phyloP scores from a whole-genome alignment of 2,113 vertebrate genomes.

The Daboia siamensis region DNA sequence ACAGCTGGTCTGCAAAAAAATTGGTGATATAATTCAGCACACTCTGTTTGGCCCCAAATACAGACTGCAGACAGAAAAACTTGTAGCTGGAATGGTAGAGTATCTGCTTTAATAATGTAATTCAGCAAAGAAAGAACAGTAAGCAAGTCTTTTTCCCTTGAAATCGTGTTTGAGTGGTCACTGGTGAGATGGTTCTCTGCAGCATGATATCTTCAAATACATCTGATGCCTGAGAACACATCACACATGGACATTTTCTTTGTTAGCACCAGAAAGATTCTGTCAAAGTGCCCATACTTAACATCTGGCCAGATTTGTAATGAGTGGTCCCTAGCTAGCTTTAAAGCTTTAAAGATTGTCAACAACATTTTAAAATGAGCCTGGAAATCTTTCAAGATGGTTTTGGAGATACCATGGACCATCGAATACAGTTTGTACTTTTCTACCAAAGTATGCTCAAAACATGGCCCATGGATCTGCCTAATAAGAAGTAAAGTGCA shows the following conservation, averaged over 20 bases:
- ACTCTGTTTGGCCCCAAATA: not conserved
- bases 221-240: not conserved
- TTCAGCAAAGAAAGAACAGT: not conserved
- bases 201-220: not conserved
- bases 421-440: not conserved
- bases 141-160: not conserved
- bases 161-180: not conserved
- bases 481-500: not conserved
- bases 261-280: not conserved
- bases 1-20: not conserved
- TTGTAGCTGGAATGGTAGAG: not conserved
- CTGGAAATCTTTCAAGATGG: not conserved
- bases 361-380: not conserved
- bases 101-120: not conserved
- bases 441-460: not conserved
- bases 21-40: not conserved
- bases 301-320: not conserved
- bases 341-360: not conserved
- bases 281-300: not conserved
- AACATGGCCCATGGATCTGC: not conserved
- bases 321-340: not conserved
- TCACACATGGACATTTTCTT: not conserved
- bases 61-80: not conserved
- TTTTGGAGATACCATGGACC: not conserved
- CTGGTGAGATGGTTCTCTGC: not conserved